phyloP scores from a whole-genome alignment of 1,140 invertebrate genomes.

The Dufourea novaeangliae region DNA sequence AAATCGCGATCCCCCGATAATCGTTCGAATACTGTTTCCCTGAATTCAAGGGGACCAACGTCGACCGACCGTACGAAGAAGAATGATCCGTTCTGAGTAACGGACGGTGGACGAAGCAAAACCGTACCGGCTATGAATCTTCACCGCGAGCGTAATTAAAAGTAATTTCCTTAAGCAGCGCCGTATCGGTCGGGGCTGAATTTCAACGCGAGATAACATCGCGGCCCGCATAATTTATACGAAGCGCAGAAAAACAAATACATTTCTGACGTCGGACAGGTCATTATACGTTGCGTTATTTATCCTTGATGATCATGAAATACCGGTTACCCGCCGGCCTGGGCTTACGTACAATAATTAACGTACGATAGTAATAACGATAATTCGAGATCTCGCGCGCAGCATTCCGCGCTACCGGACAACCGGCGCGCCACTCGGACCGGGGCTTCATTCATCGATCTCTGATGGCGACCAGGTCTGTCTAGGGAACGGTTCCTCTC shows the following conservation, averaged over 20 bases:
- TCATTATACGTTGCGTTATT: constrained; percentile 66
- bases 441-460: constrained; percentile 64
- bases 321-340: constrained; percentile 62
- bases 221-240: constrained; percentile 57
- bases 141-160: constrained; percentile 55
- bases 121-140: constrained; percentile 29
- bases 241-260: constrained; percentile 66
- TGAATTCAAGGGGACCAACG: constrained; percentile 20
- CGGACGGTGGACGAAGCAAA: not conserved
- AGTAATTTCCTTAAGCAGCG: constrained; percentile 55
- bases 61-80: not conserved
- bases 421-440: constrained; percentile 25
- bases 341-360: constrained; percentile 65
- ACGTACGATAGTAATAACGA: constrained; percentile 70
- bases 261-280: constrained; percentile 63
- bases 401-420: constrained; percentile 65
- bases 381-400: constrained; percentile 66
- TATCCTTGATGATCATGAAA: constrained; percentile 69
- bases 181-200: constrained; percentile 46
- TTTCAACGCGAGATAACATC: constrained; percentile 65
- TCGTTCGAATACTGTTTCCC: not conserved
- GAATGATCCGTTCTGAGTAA: constrained; percentile 35
- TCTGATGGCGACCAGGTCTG: constrained; percentile 4
- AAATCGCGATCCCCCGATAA: not conserved
- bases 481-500: not conserved